Conservation (phyloP, 1,140 invertebrate species). For the Wasmannia auropunctata region DNA sequence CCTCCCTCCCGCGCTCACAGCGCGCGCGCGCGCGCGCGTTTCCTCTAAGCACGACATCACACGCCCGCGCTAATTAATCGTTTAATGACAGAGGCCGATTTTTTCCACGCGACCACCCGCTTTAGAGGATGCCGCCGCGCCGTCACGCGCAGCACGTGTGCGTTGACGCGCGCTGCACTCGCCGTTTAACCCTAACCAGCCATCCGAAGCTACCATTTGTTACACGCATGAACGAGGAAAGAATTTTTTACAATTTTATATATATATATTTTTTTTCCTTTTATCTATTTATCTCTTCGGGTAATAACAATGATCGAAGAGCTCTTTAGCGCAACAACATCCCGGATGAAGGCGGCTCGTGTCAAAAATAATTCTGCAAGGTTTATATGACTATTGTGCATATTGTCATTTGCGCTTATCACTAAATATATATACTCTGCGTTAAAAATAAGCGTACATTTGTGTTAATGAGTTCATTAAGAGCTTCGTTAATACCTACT, state of each 20-base stretch:
- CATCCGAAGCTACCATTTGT: not conserved
- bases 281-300: not conserved
- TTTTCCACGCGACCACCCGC: not conserved
- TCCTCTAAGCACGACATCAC: not conserved
- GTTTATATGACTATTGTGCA: not conserved
- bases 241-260: constrained; percentile 16
- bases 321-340: not conserved
- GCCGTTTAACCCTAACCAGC: not conserved
- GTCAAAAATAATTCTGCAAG: not conserved
- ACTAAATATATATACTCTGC: not conserved
- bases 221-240: not conserved
- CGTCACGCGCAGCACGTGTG: not conserved
- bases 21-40: not conserved
- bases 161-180: not conserved
- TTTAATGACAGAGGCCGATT: not conserved
- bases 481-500: not conserved
- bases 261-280: not conserved
- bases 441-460: not conserved
- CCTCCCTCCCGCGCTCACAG: not conserved
- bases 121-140: not conserved
- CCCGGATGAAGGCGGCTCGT: not conserved
- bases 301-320: not conserved
- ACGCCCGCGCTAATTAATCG: constrained; percentile 20
- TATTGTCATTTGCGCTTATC: not conserved
- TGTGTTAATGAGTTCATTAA: not conserved